A percentile compares a stretch with the other conserved stretches of the same genome.
Conservation (phyloP, 1,140 invertebrate species). For the Ruditapes philippinarum region DNA sequence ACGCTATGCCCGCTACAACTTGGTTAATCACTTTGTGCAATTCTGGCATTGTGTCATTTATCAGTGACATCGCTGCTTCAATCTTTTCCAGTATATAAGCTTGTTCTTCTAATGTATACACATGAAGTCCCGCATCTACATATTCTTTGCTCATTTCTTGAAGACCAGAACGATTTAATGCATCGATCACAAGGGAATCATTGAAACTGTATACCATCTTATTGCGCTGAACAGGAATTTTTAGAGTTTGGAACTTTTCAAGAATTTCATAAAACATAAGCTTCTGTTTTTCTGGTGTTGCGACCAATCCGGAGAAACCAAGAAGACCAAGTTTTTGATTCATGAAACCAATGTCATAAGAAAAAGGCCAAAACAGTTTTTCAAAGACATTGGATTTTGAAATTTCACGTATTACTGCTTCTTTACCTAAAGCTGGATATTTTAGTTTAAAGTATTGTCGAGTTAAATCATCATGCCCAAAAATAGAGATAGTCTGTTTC, state of each 20-base stretch:
- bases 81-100: not conserved
- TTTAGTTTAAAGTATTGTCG: not conserved
- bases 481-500: not conserved
- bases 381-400: not conserved
- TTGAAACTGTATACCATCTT: slow-evolving; percentile 1
- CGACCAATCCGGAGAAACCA: not conserved
- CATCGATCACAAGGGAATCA: not conserved
- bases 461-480: not conserved
- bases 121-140: slow-evolving; percentile 16
- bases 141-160: slow-evolving; percentile 14
- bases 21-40: not conserved
- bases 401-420: not conserved
- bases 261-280: not conserved
- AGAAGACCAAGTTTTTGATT: slow-evolving; percentile 24
- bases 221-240: not conserved
- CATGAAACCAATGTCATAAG: slow-evolving; percentile 6
- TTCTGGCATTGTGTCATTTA: slow-evolving; percentile 23
- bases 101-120: slow-evolving; percentile 16
- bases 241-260: slow-evolving; percentile 22
- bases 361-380: slow-evolving; percentile 34
- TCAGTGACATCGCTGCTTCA: not conserved
- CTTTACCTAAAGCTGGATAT: not conserved
- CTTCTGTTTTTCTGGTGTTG: not conserved
- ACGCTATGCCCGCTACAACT: slow-evolving; percentile 1
- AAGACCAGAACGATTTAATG: slow-evolving; percentile 21